These are phyloP conservation scores for Pyxicephalus adspersus DNA, from an alignment of 2,113 vertebrate species.

Conservation along the genomic window DNA sequence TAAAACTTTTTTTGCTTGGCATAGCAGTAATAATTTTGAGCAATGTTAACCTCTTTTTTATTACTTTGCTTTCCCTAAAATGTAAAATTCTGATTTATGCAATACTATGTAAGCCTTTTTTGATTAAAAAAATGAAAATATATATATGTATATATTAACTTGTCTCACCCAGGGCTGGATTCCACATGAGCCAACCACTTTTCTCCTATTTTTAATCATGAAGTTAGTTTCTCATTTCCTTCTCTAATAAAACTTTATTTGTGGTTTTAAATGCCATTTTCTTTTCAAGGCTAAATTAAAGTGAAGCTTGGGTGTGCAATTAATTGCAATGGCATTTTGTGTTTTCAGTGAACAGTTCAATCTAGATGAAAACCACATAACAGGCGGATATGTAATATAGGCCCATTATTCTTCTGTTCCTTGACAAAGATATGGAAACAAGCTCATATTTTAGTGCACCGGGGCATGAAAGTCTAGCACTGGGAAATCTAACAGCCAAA, in stretches of 20 bases:
- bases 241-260: constrained; percentile 56
- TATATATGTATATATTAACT: neutral
- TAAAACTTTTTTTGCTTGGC: too few relatives aligned
- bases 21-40: too few relatives aligned
- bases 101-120: neutral
- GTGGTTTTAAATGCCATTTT: constrained; percentile 50
- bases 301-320: constrained; percentile 55
- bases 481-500: constrained; percentile 62
- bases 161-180: too few relatives aligned
- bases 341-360: constrained; percentile 64
- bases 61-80: too few relatives aligned
- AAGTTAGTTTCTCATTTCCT: constrained; percentile 59
- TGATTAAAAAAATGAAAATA: neutral
- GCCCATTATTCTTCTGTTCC: constrained; percentile 64
- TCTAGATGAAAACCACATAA: constrained; percentile 65
- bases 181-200: too few relatives aligned
- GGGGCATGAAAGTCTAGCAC: constrained; percentile 62
- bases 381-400: constrained; percentile 60
- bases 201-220: constrained; percentile 25
- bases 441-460: constrained; percentile 59
- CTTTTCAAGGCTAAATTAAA: constrained; percentile 59
- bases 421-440: constrained; percentile 61
- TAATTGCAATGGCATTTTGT: constrained; percentile 60
- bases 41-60: too few relatives aligned
- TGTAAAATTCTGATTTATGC: constrained; percentile 6